Evolutionary conservation across 2,797 vertebrate species (phyloP).

Genomic region (Lepus oiostolus): DNA sequence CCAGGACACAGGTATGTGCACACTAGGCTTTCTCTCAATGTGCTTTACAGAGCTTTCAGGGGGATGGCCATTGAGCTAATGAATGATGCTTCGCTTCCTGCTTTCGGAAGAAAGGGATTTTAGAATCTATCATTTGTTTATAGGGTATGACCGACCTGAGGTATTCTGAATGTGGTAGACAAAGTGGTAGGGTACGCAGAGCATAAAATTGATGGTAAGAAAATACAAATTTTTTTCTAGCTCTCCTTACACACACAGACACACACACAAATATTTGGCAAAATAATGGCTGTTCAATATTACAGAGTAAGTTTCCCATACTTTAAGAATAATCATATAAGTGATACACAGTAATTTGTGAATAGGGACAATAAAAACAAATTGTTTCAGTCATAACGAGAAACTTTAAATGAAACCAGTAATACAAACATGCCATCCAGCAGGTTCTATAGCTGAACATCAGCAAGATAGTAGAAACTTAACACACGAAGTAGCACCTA

Average conservation of each 20-base stretch:
- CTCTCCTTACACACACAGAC: background rate
- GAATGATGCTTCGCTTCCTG: background rate
- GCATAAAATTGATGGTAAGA: background rate
- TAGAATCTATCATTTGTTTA: background rate
- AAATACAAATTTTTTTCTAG: background rate
- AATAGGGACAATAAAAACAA: slow-evolving; percentile 20
- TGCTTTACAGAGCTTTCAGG: background rate
- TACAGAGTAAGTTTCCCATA: background rate
- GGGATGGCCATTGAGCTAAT: background rate
- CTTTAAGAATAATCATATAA: background rate
- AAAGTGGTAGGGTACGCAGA: background rate
- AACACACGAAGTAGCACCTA: background rate
- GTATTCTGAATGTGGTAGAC: background rate
- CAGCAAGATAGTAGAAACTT: background rate
- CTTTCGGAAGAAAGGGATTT: slow-evolving; percentile 21
- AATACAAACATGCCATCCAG: background rate
- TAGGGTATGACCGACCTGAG: background rate
- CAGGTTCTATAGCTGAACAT: background rate
- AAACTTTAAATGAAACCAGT: background rate
- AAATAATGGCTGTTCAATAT: slow-evolving; percentile 7
- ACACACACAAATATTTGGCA: background rate
- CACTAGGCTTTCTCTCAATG: background rate
- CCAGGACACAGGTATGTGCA: background rate
- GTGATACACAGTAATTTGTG: background rate
- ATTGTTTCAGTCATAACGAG: background rate